These are phyloP conservation scores for Hippolais icterina DNA, from an alignment of 2,113 vertebrate genomes.

Conservation along the genomic window DNA sequence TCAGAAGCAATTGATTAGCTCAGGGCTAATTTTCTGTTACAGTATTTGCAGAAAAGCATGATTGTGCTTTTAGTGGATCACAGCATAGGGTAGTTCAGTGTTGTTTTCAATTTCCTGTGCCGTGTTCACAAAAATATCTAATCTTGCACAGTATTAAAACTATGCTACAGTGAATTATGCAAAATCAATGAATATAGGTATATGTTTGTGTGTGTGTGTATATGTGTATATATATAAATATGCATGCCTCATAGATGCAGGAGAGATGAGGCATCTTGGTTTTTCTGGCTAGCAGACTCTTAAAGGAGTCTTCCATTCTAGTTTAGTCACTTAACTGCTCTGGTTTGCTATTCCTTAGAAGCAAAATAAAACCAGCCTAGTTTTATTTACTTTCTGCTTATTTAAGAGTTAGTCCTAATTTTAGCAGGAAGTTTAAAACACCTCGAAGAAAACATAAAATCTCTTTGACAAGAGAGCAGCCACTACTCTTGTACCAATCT, in stretches of 20 bases:
- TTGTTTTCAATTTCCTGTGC: background rate
- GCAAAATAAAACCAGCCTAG: background rate
- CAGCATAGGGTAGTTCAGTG: background rate
- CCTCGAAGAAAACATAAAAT: fast-evolving
- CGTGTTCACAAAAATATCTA: background rate
- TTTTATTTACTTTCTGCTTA: background rate
- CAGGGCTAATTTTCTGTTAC: background rate
- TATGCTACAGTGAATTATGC: background rate
- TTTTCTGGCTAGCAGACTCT: background rate
- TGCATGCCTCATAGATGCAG: background rate
- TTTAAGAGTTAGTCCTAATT: background rate
- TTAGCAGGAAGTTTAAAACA: background rate
- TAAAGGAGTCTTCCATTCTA: background rate
- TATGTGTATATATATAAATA: background rate
- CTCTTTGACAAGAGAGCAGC: background rate
- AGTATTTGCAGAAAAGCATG: background rate
- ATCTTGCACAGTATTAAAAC: background rate
- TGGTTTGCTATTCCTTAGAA: background rate
- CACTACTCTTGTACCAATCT: background rate
- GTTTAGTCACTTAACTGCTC: background rate
- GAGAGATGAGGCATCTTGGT: background rate
- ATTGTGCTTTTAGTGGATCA: background rate
- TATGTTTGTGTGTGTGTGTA: background rate
- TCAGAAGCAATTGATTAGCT: background rate
- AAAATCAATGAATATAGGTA: background rate